phyloP scores from a whole-genome alignment of 2,797 vertebrate genomes.

The Betta splendens region DNA sequence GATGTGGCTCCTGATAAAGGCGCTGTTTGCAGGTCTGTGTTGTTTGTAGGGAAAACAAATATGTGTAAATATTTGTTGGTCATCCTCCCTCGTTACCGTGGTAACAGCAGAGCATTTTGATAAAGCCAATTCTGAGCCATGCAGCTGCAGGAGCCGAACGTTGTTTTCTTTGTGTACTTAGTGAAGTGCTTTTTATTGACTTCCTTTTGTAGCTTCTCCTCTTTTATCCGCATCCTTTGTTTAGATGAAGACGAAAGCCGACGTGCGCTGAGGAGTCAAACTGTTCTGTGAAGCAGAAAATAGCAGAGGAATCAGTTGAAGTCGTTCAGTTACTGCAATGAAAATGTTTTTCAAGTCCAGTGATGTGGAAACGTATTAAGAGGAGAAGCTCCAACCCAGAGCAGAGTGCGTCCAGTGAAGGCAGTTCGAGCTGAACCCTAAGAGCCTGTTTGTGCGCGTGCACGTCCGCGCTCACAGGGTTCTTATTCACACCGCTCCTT shows the following conservation, averaged over 20 bases:
- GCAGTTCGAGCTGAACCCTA: too few species aligned
- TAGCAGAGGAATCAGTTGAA: conserved; percentile 10
- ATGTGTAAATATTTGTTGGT: conserved; percentile 8
- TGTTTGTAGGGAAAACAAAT: conserved; percentile 33
- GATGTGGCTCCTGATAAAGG: too few species aligned
- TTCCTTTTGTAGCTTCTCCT: neutral
- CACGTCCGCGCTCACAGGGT: neutral
- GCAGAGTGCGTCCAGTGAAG: conserved; percentile 1
- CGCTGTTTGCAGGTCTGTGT: conserved; percentile 1
- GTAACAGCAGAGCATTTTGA: conserved; percentile 48
- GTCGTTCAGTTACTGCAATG: neutral
- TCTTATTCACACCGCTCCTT: conserved; percentile 25
- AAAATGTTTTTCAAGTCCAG: neutral
- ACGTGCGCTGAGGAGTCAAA: neutral
- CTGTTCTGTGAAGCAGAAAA: conserved; percentile 5
- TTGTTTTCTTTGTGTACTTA: neutral
- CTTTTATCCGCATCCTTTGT: neutral
- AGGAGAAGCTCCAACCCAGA: neutral
- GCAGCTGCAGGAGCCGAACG: conserved; percentile 5
- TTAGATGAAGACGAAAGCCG: neutral
- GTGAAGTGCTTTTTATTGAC: neutral
- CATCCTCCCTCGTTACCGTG: conserved; percentile 37
- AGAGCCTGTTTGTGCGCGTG: neutral
- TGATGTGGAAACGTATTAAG: conserved; percentile 6
- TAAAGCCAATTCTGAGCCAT: conserved; percentile 27